Base-by-base conservation (phyloP, 1,140 invertebrate species). In the Nilaparvata lugens region DNA sequence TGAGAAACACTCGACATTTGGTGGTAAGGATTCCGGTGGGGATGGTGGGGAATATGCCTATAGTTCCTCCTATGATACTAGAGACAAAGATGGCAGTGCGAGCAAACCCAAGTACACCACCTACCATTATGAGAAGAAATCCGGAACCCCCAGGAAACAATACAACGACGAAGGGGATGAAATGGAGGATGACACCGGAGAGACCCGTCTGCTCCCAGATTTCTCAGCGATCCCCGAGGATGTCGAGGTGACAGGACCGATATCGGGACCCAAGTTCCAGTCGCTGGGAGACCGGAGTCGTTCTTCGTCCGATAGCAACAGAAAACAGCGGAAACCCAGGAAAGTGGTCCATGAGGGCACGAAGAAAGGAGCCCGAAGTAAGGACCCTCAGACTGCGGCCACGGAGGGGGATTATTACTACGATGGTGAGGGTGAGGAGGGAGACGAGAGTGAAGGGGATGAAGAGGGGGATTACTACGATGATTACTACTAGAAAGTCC, bases 1-100 rank as follows among this genome's bases (percentile, higher is more conserved):
- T 63, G 81, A 86, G 70, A 79, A 81, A 65, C 78, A 85, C 68
- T 78, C 79, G 19, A 78, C 80, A 35, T 86, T 73, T 67, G 84
- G 84, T 11, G 73, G 72, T 18, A 68, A 58, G 25, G 58, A 64
- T 1, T 65, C 67, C 11, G 75, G 74, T 13, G 65, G 77, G 13
- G 73, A 77, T 19, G 67, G 68, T 21, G 70, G 67, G 14, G 65
- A 71, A 25, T 61, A 63, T 60, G 43, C 62, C 25, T 52, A 60
- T 4, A 52, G 45, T n/a, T 23, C 43, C 16, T 40, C 51, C 28
- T 63, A 65, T 48, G 65, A 52, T 13, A 48, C 61, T 54, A 57
- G 56, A 16, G 65, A 57, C 54, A 63, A 70, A 52, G 65, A 62
- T 40, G 58, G 58, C 16, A 53, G 16, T 4, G 25, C 14, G 4